phyloP scores from a whole-genome alignment of 2,113 vertebrate genomes.

The Phylloscopus trochiloides region DNA sequence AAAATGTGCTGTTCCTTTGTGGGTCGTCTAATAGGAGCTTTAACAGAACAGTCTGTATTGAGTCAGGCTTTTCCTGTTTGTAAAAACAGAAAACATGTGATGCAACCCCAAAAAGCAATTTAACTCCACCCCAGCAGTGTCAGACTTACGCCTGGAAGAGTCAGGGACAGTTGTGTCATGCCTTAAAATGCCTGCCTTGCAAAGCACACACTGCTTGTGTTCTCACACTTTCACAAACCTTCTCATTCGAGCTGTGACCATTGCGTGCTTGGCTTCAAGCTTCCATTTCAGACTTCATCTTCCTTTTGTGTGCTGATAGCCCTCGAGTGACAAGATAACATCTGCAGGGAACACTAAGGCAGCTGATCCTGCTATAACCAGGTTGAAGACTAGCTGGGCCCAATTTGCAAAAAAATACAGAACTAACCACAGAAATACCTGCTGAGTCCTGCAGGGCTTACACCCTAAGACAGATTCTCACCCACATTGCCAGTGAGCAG shows the following conservation, averaged over 20 bases:
- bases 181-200: not conserved
- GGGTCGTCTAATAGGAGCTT: not conserved
- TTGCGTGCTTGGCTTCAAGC: not conserved
- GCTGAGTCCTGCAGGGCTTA: not conserved
- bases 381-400: not conserved
- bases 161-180: not conserved
- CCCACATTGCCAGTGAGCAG: not conserved
- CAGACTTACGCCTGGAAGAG: not conserved
- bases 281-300: not conserved
- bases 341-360: not conserved
- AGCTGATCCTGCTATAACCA: not conserved
- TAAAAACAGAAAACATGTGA: not conserved
- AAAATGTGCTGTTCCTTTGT: not conserved
- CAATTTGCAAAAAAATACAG: not conserved
- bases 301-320: not conserved
- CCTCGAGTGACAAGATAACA: not conserved
- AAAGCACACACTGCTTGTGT: not conserved
- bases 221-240: not conserved
- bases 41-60: not conserved
- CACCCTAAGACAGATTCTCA: not conserved
- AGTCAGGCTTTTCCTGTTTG: not conserved
- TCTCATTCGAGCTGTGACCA: not conserved
- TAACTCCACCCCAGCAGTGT: not conserved
- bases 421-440: not conserved
- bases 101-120: constrained; percentile 31